Percentiles rank a stretch among this genome's conserved stretches.
Evolutionary conservation across 2,797 vertebrate genomes (phyloP).

Genomic region (Tragelaphus eurycerus): DNA sequence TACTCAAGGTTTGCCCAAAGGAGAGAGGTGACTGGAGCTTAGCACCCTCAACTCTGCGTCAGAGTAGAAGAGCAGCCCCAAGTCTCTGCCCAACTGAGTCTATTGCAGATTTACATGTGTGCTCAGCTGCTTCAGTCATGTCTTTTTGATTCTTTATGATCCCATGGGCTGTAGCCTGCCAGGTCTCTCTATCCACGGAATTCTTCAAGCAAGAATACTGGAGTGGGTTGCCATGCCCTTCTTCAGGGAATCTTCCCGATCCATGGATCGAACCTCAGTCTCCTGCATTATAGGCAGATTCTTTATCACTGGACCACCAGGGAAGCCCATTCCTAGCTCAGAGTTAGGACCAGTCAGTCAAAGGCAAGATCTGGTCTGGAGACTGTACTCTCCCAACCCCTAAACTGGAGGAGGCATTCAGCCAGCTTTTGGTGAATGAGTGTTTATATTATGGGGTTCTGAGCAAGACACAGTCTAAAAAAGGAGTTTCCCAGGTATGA

Average conservation of each 20-base stretch:
- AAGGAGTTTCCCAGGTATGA: neutral
- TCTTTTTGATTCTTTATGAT: neutral
- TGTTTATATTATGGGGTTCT: neutral
- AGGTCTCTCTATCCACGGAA: neutral
- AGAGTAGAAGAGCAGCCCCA: neutral
- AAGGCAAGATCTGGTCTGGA: fast-evolving
- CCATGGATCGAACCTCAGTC: neutral
- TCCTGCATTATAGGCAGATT: neutral
- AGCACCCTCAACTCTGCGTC: fast-evolving
- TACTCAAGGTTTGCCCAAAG: neutral
- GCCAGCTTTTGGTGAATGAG: neutral
- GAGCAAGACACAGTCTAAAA: neutral
- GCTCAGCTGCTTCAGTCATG: neutral
- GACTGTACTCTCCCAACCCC: neutral
- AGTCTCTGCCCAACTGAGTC: neutral
- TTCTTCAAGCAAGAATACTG: neutral
- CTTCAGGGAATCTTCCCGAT: neutral
- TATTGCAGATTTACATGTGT: neutral
- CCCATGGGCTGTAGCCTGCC: neutral
- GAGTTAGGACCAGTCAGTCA: no score
- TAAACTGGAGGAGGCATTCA: neutral
- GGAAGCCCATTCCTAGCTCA: neutral
- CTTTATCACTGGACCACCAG: neutral
- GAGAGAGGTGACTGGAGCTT: neutral
- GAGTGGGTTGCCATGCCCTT: neutral